phyloP scores from a whole-genome alignment of 2,797 vertebrate species.

The Balearica regulorum region DNA sequence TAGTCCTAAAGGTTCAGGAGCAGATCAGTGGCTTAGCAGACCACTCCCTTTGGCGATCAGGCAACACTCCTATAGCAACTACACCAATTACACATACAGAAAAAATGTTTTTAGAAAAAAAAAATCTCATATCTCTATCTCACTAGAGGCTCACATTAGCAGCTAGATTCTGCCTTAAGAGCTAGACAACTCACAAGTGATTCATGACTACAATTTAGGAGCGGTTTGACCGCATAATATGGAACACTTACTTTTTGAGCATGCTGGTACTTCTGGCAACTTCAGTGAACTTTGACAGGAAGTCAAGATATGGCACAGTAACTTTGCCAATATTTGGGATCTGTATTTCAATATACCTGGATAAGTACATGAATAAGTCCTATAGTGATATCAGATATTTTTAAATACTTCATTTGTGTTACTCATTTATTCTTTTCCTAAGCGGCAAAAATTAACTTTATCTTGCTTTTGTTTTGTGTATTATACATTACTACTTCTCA shows the following conservation, averaged over 20 bases:
- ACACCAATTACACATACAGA: accelerated
- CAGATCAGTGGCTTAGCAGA: neutral
- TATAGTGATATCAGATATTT: neutral
- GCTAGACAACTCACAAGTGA: neutral
- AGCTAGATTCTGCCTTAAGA: neutral
- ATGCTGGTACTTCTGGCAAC: neutral
- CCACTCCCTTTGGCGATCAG: neutral
- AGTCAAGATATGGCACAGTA: constrained; percentile 53
- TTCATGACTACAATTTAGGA: neutral
- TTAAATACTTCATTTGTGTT: neutral
- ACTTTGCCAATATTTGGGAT: constrained; percentile 50
- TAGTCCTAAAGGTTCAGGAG: neutral
- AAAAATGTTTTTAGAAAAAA: neutral
- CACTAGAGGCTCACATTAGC: neutral
- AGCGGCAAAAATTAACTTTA: neutral
- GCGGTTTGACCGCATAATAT: neutral
- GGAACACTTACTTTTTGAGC: neutral
- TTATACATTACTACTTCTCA: neutral
- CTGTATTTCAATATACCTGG: constrained; percentile 15
- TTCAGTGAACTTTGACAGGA: constrained; percentile 62
- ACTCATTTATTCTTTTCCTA: neutral
- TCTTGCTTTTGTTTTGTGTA: neutral
- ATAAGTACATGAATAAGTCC: neutral
- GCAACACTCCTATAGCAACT: neutral
- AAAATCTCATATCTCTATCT: neutral